Base-by-base conservation (phyloP, 2,113 vertebrate species). In the Pterocles burchelli region DNA sequence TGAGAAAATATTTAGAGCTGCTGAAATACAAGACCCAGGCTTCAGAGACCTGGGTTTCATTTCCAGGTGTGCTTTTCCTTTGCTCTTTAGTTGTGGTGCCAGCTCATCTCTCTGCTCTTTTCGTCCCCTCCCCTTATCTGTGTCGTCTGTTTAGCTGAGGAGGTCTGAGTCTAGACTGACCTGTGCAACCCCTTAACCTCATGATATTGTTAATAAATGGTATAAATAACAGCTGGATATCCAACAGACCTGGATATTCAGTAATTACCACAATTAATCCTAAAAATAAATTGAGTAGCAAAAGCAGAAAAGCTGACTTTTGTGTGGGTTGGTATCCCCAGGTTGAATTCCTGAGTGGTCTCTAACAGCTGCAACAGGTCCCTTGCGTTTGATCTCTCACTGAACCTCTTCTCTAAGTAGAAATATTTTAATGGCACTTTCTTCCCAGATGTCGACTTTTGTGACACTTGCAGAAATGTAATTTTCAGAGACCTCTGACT, bases 401-500 rank as follows among this genome's bases (percentile, higher is more conserved):
- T 46, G 55, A 86, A 66, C 21, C 54, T 84, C 54, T 62, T 83
- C 68, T 90, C 72, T 88, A 79, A 38, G 55, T 6, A 51, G 67
- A 43, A 92, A 15, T 14, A 10, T 91, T 95, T 79, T 73, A 91
- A 73, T 94, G 71, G 54, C n/a, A 24, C n/a, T 88, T 88, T 86
- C 72, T 90, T 84, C 72, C 63, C 83, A 80, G 83, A 38, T 93
- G 90, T 71, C 1, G 0, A 51, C 51, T 80, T 54, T 10, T 62
- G 54, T 90, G 88, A 45, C 85, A 59, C 83, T 93, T 58, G 8
- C 68, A 77, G 67, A 92, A 95, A 71, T 90, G 79, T 52, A 62
- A 55, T 88, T 93, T 95, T 92, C 93, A 11, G 88, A 86, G 95
- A 90, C 94, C 85, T 94, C 90, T 93, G 92, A 86, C 72, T 92